phyloP scores from a whole-genome alignment of 2,113 vertebrate genomes.

The Peromyscus maniculatus region DNA sequence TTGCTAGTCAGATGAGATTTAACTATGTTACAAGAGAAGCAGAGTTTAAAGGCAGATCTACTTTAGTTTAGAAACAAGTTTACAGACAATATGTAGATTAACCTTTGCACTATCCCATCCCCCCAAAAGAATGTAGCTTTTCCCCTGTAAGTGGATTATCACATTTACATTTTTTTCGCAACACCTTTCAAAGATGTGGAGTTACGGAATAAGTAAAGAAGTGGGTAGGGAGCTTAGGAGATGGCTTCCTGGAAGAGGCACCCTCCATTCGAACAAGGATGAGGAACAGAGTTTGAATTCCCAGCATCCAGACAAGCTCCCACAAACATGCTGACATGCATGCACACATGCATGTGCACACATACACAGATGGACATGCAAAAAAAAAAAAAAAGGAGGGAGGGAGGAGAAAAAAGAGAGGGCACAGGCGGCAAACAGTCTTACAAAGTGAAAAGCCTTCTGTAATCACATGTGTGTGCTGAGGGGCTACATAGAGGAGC shows the following conservation, averaged over 20 bases:
- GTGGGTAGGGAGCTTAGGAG: background rate
- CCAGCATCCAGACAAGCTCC: background rate
- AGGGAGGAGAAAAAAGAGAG: too few relatives aligned
- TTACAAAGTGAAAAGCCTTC: background rate
- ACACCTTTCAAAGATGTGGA: background rate
- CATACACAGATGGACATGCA: background rate
- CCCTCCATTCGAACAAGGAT: background rate
- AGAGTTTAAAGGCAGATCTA: background rate
- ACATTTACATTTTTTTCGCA: background rate
- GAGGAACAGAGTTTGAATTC: background rate
- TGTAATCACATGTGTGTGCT: too few relatives aligned
- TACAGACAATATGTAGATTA: slow-evolving; percentile 19
- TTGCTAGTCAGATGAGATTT: slow-evolving; percentile 57
- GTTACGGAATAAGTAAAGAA: background rate
- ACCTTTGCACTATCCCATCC: background rate
- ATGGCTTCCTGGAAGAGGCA: background rate
- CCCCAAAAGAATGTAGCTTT: background rate
- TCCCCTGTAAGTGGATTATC: background rate
- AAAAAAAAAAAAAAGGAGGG: too few relatives aligned
- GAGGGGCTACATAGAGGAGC: background rate
- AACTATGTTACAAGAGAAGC: background rate
- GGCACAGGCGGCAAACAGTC: background rate
- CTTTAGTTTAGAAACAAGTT: slow-evolving; percentile 34
- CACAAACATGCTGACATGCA: background rate
- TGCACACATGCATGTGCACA: too few relatives aligned